A percentile compares a stretch with the other conserved stretches of the same genome.
Evolutionary conservation across 2,797 vertebrate genomes (phyloP).

Genomic region (Catamblyrhynchus diadema): DNA sequence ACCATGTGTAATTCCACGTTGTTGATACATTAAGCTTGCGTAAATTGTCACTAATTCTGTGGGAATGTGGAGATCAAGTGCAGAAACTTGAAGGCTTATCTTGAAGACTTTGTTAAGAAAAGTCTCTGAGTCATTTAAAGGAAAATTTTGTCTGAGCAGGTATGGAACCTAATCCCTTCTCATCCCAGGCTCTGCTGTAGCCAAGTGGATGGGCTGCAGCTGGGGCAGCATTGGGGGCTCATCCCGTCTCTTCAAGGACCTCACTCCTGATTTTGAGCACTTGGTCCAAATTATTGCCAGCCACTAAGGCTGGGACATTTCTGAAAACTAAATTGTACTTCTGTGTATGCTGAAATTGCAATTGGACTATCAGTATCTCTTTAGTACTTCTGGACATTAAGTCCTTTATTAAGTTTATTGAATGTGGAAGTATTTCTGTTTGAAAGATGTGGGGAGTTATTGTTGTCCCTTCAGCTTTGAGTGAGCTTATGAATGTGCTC

Average conservation of each 20-base stretch:
- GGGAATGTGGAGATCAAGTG: neutral
- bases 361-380: neutral
- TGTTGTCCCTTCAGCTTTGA: neutral
- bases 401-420: neutral
- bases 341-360: neutral
- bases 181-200: neutral
- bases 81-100: neutral
- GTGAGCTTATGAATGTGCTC: neutral
- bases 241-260: neutral
- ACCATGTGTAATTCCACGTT: neutral
- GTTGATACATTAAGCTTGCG: neutral
- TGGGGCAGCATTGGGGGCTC: neutral
- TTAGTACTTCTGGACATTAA: neutral
- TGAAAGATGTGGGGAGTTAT: neutral
- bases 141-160: neutral
- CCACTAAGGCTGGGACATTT: neutral
- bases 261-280: neutral
- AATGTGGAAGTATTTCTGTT: neutral
- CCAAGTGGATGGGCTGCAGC: accelerated
- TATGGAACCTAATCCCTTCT: neutral
- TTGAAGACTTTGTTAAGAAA: neutral
- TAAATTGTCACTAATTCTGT: neutral
- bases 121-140: neutral
- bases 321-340: neutral
- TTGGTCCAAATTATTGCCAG: neutral